Conservation (phyloP, 2,797 vertebrate species). For the Parotocinclus haroldoi region DNA sequence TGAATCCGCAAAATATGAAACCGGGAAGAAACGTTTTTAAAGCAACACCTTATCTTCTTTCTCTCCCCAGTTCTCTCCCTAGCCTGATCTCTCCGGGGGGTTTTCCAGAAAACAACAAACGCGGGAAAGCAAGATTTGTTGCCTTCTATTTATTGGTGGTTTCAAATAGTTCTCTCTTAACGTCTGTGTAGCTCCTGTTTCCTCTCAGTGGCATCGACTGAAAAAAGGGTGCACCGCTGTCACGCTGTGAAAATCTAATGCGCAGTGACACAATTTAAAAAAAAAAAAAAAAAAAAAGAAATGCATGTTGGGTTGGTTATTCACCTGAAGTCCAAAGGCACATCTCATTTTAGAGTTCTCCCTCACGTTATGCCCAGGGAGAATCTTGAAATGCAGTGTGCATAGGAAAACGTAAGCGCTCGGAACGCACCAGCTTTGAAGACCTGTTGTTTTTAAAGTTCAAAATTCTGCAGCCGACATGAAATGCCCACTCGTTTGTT, state of each 20-base stretch:
- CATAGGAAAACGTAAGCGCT: constrained; percentile 13
- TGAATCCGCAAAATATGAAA: no score
- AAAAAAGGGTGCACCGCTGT: constrained; percentile 51
- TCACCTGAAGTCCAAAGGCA: no score
- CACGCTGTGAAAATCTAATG: constrained; percentile 60
- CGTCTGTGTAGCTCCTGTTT: constrained; percentile 44
- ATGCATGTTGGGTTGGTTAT: no score
- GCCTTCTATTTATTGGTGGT: constrained; percentile 80
- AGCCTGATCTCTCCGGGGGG: constrained; percentile 64
- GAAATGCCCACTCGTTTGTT: constrained; percentile 31
- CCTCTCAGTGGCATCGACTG: constrained; percentile 53
- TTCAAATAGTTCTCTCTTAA: constrained; percentile 71
- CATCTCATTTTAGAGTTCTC: no score
- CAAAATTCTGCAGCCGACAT: constrained; percentile 42
- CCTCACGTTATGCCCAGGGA: no score
- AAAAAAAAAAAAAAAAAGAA: no score
- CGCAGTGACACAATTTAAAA: no score
- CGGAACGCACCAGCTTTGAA: constrained; percentile 57
- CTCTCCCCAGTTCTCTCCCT: constrained; percentile 74
- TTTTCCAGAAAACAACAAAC: constrained; percentile 52
- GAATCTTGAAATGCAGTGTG: background rate
- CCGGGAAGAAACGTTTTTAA: no score
- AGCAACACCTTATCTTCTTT: background rate
- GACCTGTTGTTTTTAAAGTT: constrained; percentile 31
- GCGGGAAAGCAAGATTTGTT: constrained; percentile 59